Base-by-base conservation (phyloP, 1,140 invertebrate genomes). In the Aphaenogaster ashmeadi region DNA sequence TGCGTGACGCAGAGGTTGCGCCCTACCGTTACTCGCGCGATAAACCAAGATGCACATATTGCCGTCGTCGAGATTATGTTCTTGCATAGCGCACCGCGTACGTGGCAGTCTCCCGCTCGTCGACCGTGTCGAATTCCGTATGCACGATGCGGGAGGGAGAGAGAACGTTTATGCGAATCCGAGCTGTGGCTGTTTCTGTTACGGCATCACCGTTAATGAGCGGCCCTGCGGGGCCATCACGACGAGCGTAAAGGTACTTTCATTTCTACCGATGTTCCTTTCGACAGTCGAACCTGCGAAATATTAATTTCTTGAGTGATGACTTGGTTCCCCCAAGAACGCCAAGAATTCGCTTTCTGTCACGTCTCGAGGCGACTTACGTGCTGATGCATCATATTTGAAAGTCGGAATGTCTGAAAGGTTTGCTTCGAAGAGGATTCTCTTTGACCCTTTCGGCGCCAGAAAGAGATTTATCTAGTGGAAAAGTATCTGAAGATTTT, bases 1-100 rank as follows among this genome's bases (percentile, higher is more conserved):
- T 83, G 69, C 77, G 87, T 87, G 89, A 89, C 86, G 88, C 88
- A 84, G 86, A 89, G 89, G 88, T 86, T 77, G 77, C 69, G 81
- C 89, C 89, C 88, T 88, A 89, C 88, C 86, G 89, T 91, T 89
- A 89, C 27, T 88, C 88, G 86, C 64, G 67, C 80, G 80, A 91
- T 91, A 90, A 90, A 90, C 85, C 78, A 81, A 84, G 50, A n/a
- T 41, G 80, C 69, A 75, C 80, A 74, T 84, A 84, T 74, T 84
- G 58, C 69, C 69, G 13, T 84, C 80, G 72, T 9, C 71, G 71
- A 85, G 87, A 88, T 87, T 87, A 87, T 71, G 67, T 80, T 87
- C 77, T 50, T 75, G 80, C 80, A 84, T 75, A 75, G 54, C 54
- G 47, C 66, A n/a, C 36, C 38, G 21, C 52, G 41, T 83, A 83